These are phyloP conservation scores for Onthophagus sagittarius DNA, from an alignment of 2,888 invertebrate genomes.

Conservation along the genomic window DNA sequence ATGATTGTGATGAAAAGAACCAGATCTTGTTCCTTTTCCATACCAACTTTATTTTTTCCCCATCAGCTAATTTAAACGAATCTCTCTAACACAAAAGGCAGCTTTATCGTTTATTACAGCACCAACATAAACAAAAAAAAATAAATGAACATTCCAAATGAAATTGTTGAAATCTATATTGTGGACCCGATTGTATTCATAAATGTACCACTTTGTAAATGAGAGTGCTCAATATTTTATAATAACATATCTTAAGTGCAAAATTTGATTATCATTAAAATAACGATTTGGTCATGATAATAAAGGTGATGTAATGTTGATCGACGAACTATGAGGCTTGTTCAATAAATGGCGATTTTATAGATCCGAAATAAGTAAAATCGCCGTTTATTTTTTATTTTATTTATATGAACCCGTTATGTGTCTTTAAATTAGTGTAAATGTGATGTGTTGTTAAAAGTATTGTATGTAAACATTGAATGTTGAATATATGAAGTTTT, in stretches of 20 bases:
- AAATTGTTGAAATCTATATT: too few species aligned
- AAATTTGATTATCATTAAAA: too few species aligned
- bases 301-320: conserved; percentile 1
- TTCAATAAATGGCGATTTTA: conserved; percentile 27
- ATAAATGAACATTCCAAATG: too few species aligned
- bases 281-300: too few species aligned
- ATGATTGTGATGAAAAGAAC: too few species aligned
- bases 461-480: conserved; percentile 38
- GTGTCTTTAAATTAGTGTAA: conserved; percentile 31
- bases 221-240: conserved; percentile 33
- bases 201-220: not conserved
- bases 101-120: too few species aligned
- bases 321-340: conserved; percentile 2
- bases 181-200: not conserved
- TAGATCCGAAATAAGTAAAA: not conserved
- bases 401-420: conserved; percentile 43
- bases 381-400: conserved; percentile 25
- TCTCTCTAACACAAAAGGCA: too few species aligned
- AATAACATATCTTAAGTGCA: conserved; percentile 32
- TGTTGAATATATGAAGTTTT: conserved; percentile 48
- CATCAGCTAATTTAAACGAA: too few species aligned
- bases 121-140: too few species aligned
- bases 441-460: conserved; percentile 35
- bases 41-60: too few species aligned
- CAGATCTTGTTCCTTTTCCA: too few species aligned